Percentiles rank a stretch among this genome's conserved stretches.
phyloP scores from a whole-genome alignment of 2,797 vertebrate genomes.

The Echeneis naucrates region DNA sequence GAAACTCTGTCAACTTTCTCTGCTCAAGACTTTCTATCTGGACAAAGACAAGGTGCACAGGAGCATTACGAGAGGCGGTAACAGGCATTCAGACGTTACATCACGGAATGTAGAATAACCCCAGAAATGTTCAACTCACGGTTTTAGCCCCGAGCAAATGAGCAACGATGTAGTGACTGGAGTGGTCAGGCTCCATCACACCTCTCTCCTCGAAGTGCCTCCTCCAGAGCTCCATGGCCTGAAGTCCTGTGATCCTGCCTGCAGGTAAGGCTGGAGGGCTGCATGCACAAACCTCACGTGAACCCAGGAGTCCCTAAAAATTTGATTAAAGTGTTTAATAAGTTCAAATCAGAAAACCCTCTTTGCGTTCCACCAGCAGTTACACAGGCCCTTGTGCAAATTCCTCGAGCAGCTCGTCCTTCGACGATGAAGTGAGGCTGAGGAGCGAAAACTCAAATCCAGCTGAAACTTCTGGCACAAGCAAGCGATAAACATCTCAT shows the following conservation, averaged over 20 bases:
- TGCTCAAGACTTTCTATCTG: constrained; percentile 88
- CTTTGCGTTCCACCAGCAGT: not conserved
- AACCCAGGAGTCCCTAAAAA: constrained; percentile 53
- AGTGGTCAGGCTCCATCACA: constrained; percentile 89
- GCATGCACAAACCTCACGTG: constrained; percentile 13
- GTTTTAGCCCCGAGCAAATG: constrained; percentile 95
- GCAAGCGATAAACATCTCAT: not conserved
- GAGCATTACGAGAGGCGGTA: constrained; percentile 1
- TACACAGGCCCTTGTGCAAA: not conserved
- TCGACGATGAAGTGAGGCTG: accelerated
- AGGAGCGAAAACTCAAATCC: not conserved
- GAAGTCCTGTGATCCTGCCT: constrained; percentile 70
- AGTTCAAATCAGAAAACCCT: not conserved
- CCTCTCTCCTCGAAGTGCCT: constrained; percentile 83
- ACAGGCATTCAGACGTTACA: not conserved
- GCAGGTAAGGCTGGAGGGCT: constrained; percentile 62
- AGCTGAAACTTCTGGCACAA: not conserved
- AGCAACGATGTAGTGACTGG: constrained; percentile 93
- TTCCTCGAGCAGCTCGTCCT: not conserved
- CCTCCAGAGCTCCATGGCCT: constrained; percentile 84
- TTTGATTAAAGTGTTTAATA: not conserved
- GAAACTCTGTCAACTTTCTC: constrained; percentile 67
- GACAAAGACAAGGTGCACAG: not conserved
- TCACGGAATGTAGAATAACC: not conserved
- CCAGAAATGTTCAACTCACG: constrained; percentile 77